A percentile compares a stretch with the other conserved stretches of the same genome.
phyloP scores from a whole-genome alignment of 2,797 vertebrate genomes.

The Typhlichthys eigenmanni region DNA sequence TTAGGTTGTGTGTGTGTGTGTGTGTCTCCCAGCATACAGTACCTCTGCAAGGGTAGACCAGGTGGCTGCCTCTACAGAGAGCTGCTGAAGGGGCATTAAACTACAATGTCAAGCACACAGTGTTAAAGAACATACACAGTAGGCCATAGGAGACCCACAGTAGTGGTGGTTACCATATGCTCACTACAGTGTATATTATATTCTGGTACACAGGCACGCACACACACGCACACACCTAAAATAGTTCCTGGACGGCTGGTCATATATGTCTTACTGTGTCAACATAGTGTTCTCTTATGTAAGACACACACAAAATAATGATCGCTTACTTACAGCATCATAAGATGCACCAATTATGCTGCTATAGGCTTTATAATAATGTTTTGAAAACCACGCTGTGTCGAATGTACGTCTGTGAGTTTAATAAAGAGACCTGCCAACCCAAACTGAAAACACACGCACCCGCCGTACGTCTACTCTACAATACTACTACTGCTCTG shows the following conservation, averaged over 20 bases:
- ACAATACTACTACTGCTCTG: constrained; percentile 62
- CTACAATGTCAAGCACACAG: constrained; percentile 15
- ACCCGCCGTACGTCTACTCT: constrained; percentile 12
- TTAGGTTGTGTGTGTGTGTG: constrained; percentile 40
- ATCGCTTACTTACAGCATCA: not conserved
- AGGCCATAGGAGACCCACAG: not conserved
- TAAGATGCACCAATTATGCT: not conserved
- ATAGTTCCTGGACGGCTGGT: constrained; percentile 34
- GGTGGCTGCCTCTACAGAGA: constrained; percentile 43
- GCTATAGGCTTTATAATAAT: not conserved
- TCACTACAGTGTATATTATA: constrained; percentile 2
- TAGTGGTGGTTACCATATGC: not conserved
- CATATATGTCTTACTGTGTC: not conserved
- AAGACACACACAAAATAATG: no score
- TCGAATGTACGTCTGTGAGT: no score
- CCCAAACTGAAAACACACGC: constrained; percentile 6
- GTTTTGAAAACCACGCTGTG: not conserved
- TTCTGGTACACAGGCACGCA: constrained; percentile 1
- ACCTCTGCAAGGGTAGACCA: constrained; percentile 47
- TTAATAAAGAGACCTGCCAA: no score
- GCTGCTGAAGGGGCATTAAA: constrained; percentile 34
- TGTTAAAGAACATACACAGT: constrained; percentile 9
- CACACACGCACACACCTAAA: constrained; percentile 38
- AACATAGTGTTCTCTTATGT: not conserved
- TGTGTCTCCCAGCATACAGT: constrained; percentile 54